Evolutionary conservation across 2,113 vertebrate species (phyloP).

Genomic region (Platichthys flesus): DNA sequence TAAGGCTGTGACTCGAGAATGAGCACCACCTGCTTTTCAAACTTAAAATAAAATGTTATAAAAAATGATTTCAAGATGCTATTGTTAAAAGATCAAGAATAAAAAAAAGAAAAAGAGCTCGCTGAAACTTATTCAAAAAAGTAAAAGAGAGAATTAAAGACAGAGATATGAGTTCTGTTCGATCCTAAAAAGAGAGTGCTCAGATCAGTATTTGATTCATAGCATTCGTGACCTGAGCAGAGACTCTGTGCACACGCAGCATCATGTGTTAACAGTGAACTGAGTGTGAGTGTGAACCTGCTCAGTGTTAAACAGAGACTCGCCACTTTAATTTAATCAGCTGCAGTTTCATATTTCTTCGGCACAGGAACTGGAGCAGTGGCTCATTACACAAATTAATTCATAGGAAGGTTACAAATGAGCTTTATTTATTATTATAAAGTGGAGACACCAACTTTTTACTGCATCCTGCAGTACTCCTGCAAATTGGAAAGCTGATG

Average conservation of each 20-base stretch:
- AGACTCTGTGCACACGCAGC: no score
- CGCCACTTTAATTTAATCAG: neutral
- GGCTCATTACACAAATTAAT: slow-evolving; percentile 3
- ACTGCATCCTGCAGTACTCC: neutral
- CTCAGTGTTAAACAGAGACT: neutral
- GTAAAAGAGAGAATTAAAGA: no score
- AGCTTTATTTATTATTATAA: neutral
- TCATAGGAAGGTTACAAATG: neutral
- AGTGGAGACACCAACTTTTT: neutral
- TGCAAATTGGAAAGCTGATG: neutral
- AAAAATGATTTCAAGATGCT: no score
- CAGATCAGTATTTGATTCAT: no score
- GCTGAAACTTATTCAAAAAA: no score
- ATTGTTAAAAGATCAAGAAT: no score
- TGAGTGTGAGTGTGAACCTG: neutral
- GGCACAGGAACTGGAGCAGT: neutral
- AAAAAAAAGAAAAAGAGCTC: no score
- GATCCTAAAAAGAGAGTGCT: no score
- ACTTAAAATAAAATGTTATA: no score
- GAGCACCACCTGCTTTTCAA: neutral
- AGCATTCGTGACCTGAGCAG: no score
- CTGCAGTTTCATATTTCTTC: neutral
- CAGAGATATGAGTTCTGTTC: no score
- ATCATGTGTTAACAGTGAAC: no score
- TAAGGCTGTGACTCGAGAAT: neutral